Conservation (phyloP, 2,797 vertebrate species). For the Betta splendens region DNA sequence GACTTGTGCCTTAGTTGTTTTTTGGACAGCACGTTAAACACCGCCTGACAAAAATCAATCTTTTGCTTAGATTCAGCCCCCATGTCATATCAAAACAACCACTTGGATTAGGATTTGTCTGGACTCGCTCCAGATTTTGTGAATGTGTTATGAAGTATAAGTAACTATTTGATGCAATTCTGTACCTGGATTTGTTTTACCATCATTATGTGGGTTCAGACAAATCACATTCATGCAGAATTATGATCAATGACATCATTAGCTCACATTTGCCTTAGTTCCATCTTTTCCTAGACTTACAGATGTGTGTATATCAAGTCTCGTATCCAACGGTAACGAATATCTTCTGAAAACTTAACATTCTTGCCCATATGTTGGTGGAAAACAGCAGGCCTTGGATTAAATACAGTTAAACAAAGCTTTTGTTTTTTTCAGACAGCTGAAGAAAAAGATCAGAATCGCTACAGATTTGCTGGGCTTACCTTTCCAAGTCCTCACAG, state of each 20-base stretch:
- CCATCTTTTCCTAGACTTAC: background rate
- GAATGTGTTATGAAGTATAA: constrained; percentile 9
- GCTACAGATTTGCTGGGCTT: constrained; percentile 21
- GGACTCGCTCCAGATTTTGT: constrained; percentile 10
- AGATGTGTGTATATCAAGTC: background rate
- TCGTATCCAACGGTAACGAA: background rate
- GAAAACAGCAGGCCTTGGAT: background rate
- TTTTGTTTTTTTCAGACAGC: background rate
- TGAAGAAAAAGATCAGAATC: background rate
- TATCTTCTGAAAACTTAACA: background rate
- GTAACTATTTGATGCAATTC: background rate
- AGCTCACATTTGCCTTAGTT: background rate
- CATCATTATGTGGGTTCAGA: background rate
- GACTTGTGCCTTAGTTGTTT: constrained; percentile 29
- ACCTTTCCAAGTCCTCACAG: constrained; percentile 60
- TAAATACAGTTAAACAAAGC: background rate
- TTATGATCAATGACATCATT: background rate
- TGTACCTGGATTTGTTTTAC: constrained; percentile 20
- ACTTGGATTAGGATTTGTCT: too few species aligned
- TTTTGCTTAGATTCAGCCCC: background rate
- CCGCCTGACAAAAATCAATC: constrained; percentile 1
- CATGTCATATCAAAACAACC: background rate
- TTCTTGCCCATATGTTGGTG: background rate
- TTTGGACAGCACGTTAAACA: background rate
- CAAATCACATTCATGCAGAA: background rate